Conservation (phyloP, 2,888 invertebrate genomes). For the Drosophila pseudotakahashii region DNA sequence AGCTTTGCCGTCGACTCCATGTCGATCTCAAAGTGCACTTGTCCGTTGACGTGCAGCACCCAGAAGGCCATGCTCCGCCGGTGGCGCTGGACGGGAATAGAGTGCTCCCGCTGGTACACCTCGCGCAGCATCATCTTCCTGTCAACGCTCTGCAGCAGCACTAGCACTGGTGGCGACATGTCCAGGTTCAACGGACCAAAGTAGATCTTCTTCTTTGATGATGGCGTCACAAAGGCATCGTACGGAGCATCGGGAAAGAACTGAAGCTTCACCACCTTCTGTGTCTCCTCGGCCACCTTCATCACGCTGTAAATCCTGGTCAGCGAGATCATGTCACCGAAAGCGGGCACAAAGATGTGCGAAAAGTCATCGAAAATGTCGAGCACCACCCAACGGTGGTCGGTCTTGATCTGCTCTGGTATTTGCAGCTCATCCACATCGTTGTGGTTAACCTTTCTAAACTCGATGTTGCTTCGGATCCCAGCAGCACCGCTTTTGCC, state of each 20-base stretch:
- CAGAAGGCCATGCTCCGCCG: slow-evolving; percentile 81
- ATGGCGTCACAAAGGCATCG: slow-evolving; percentile 81
- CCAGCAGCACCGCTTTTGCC: slow-evolving; percentile 42
- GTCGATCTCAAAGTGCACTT: slow-evolving; percentile 75
- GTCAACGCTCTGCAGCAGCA: slow-evolving; percentile 82
- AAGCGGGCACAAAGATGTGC: slow-evolving; percentile 83
- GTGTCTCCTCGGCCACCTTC: slow-evolving; percentile 67
- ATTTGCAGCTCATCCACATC: slow-evolving; percentile 77
- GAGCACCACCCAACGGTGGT: slow-evolving; percentile 83
- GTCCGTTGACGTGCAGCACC: slow-evolving; percentile 76
- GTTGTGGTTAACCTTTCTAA: slow-evolving; percentile 69
- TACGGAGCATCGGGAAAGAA: slow-evolving; percentile 79
- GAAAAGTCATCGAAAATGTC: slow-evolving; percentile 83
- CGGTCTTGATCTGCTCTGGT: slow-evolving; percentile 68
- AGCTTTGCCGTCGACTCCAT: slow-evolving; percentile 16
- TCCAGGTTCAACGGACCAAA: slow-evolving; percentile 81
- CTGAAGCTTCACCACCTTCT: slow-evolving; percentile 81
- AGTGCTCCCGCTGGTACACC: slow-evolving; percentile 80
- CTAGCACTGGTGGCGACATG: slow-evolving; percentile 72
- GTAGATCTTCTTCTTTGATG: slow-evolving; percentile 80
- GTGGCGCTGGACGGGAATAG: slow-evolving; percentile 56
- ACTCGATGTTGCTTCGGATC: slow-evolving; percentile 77
- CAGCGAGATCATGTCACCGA: slow-evolving; percentile 81
- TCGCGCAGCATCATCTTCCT: slow-evolving; percentile 83
- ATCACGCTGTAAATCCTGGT: slow-evolving; percentile 82